Evolutionary conservation across 2,888 invertebrate genomes (phyloP).

Genomic region (Sicus ferrugineus): DNA sequence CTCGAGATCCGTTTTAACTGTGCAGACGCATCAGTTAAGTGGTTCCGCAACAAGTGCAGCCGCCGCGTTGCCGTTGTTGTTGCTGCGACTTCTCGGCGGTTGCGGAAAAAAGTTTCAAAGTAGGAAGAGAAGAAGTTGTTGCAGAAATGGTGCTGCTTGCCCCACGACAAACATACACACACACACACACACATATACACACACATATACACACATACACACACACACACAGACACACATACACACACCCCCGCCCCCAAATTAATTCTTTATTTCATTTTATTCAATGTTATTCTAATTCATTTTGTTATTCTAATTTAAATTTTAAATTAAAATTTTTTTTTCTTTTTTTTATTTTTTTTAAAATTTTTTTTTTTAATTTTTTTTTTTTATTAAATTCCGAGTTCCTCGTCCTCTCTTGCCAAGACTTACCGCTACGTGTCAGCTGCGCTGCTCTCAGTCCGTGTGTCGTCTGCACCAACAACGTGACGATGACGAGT

Average conservation of each 20-base stretch:
- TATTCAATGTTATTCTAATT: neutral
- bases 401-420: conserved; percentile 37
- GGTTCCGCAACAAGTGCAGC: neutral
- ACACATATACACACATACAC: neutral
- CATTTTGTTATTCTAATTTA: too few species aligned
- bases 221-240: too few species aligned
- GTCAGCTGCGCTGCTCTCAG: conserved; percentile 55
- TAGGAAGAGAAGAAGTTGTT: too few species aligned
- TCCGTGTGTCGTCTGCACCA: conserved; percentile 57
- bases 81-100: too few species aligned
- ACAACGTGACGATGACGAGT: conserved; percentile 53
- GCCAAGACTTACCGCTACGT: conserved; percentile 53
- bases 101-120: too few species aligned
- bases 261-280: neutral
- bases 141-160: neutral
- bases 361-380: neutral
- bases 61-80: too few species aligned
- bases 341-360: neutral
- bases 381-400: neutral
- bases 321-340: too few species aligned
- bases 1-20: neutral
- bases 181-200: too few species aligned
- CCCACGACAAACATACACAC: neutral
- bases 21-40: neutral
- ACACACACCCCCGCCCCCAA: too few species aligned